A percentile compares a stretch with the other conserved stretches of the same genome.
Evolutionary conservation across 2,888 invertebrate genomes (phyloP).

Genomic region (Drosophila austrosaltans): DNA sequence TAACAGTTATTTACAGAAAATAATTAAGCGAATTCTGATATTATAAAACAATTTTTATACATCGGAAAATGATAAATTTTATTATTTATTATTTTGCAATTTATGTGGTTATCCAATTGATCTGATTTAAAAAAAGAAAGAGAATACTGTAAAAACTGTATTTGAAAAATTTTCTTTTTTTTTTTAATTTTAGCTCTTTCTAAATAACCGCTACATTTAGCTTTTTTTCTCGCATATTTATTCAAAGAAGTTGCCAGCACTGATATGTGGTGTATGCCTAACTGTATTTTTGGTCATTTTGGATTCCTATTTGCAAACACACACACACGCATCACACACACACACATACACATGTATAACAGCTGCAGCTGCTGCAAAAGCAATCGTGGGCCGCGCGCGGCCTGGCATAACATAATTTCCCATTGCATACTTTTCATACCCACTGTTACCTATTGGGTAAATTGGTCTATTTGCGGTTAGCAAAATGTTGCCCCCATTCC

Average conservation of each 20-base stretch:
- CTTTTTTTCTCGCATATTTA: background rate
- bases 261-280: background rate
- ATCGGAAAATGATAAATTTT: no score
- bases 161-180: background rate
- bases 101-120: no score
- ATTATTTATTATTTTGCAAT: no score
- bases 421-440: conserved; percentile 70
- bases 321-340: conserved; percentile 23
- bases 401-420: conserved; percentile 65
- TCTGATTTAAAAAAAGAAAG: no score
- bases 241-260: background rate
- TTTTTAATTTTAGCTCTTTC: background rate
- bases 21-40: no score
- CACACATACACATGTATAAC: background rate
- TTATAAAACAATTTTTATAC: no score
- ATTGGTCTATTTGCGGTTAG: background rate
- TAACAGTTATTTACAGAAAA: no score
- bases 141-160: background rate
- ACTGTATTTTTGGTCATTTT: conserved; percentile 25
- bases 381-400: background rate
- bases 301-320: conserved; percentile 32
- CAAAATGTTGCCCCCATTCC: background rate
- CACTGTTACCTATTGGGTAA: background rate
- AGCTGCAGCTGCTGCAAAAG: conserved; percentile 10
- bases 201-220: background rate